A percentile compares a stretch with the other conserved stretches of the same genome.
Evolutionary conservation across 2,113 vertebrate species (phyloP).

Genomic region (Ptychochromis oligacanthus): DNA sequence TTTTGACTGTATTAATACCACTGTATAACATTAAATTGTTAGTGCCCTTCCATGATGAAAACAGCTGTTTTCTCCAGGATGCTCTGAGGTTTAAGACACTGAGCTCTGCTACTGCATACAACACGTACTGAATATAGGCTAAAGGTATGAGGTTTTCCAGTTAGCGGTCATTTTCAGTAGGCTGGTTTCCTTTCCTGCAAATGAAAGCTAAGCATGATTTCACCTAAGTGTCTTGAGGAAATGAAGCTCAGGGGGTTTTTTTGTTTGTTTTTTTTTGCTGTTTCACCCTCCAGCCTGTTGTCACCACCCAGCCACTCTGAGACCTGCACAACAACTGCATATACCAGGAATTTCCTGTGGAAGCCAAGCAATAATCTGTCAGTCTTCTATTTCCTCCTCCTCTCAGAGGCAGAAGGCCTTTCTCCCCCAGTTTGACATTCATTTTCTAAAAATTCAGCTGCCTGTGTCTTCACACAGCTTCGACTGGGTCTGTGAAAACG

Average conservation of each 20-base stretch:
- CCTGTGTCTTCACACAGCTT: neutral
- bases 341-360: slow-evolving; percentile 65
- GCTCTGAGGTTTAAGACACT: neutral
- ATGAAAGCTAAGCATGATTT: slow-evolving; percentile 3
- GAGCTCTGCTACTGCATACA: neutral
- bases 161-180: slow-evolving; percentile 7
- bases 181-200: slow-evolving; percentile 34
- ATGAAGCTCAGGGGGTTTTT: neutral
- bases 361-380: slow-evolving; percentile 53
- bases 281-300: slow-evolving; percentile 9
- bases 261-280: neutral
- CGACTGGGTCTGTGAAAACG: neutral
- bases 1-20: neutral
- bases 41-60: neutral
- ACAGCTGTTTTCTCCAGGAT: neutral
- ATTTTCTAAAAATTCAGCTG: slow-evolving; percentile 13
- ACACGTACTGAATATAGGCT: neutral
- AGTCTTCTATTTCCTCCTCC: slow-evolving; percentile 61
- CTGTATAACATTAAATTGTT: neutral
- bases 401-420: neutral
- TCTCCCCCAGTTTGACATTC: neutral
- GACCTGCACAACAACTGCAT: slow-evolving; percentile 32
- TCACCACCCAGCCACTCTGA: slow-evolving; percentile 31
- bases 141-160: slow-evolving; percentile 34
- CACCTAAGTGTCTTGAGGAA: slow-evolving; percentile 37